Percentiles rank a stretch among this genome's conserved stretches.
Conservation (phyloP, 1,140 invertebrate species). For the Heliconius congener region DNA sequence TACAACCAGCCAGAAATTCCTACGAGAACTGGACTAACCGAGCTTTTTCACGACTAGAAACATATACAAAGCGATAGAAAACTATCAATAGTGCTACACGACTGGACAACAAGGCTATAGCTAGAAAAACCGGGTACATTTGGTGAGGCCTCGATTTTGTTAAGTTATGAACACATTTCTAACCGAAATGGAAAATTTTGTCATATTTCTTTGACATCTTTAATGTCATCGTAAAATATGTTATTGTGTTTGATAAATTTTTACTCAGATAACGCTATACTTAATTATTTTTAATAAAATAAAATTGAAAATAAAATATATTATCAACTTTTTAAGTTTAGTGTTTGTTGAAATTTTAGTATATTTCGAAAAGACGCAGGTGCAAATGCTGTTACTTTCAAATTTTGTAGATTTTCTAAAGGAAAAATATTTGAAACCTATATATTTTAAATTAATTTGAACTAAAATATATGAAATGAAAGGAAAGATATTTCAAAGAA, state of each 20-base stretch:
- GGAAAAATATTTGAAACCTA: too few relatives aligned
- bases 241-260: slow-evolving; percentile 21
- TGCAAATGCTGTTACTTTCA: too few relatives aligned
- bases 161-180: slow-evolving; percentile 31
- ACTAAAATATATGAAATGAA: too few relatives aligned
- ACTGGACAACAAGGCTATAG: neutral
- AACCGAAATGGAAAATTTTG: slow-evolving; percentile 24
- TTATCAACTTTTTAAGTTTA: too few relatives aligned
- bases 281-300: neutral
- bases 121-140: slow-evolving; percentile 22
- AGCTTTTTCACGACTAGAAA: too few relatives aligned
- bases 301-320: neutral
- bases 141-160: slow-evolving; percentile 28
- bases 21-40: too few relatives aligned
- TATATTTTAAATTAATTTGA: too few relatives aligned
- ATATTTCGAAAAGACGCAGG: too few relatives aligned
- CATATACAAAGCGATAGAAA: neutral
- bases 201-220: slow-evolving; percentile 26
- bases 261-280: neutral
- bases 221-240: slow-evolving; percentile 22
- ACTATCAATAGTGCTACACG: neutral
- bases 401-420: too few relatives aligned
- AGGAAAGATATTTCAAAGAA: neutral
- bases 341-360: too few relatives aligned
- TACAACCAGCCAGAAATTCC: too few relatives aligned